These are phyloP conservation scores for Polypterus senegalus DNA, from an alignment of 2,113 vertebrate genomes.

Conservation along the genomic window DNA sequence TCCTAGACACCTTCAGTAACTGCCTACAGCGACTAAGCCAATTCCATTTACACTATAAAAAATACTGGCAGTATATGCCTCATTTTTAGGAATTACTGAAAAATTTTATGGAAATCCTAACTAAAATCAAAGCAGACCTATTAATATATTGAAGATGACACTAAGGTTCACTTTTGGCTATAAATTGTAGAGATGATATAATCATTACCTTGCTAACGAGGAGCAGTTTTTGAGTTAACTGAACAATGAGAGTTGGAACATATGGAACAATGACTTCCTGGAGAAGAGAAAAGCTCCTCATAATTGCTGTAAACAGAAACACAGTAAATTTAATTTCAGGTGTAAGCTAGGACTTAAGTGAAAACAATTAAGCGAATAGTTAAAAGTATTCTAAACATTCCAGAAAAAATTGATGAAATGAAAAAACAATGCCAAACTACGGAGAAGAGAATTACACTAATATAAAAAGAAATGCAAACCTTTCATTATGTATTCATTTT, in stretches of 20 bases:
- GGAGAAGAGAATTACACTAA: not conserved
- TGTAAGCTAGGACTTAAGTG: not conserved
- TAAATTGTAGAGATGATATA: too few relatives aligned
- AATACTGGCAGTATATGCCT: too few relatives aligned
- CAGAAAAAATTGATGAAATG: too few relatives aligned
- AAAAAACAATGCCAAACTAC: not conserved
- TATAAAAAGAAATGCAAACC: slow-evolving; percentile 39
- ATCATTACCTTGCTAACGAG: slow-evolving; percentile 88
- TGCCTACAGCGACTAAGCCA: too few relatives aligned
- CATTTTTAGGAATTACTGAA: too few relatives aligned
- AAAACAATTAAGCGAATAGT: too few relatives aligned
- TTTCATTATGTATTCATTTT: slow-evolving; percentile 99
- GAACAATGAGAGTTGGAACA: slow-evolving; percentile 84
- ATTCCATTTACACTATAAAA: too few relatives aligned
- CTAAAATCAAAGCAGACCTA: not conserved
- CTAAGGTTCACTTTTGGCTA: too few relatives aligned
- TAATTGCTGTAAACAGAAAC: slow-evolving; percentile 65
- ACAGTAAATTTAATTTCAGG: not conserved
- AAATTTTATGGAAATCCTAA: not conserved
- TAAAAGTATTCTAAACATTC: too few relatives aligned
- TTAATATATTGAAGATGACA: too few relatives aligned
- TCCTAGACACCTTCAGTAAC: too few relatives aligned
- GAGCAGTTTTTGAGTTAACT: slow-evolving; percentile 91
- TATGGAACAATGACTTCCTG: slow-evolving; percentile 93
- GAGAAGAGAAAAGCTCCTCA: slow-evolving; percentile 95